phyloP scores from a whole-genome alignment of 2,797 vertebrate genomes.

The Leuciscus waleckii region DNA sequence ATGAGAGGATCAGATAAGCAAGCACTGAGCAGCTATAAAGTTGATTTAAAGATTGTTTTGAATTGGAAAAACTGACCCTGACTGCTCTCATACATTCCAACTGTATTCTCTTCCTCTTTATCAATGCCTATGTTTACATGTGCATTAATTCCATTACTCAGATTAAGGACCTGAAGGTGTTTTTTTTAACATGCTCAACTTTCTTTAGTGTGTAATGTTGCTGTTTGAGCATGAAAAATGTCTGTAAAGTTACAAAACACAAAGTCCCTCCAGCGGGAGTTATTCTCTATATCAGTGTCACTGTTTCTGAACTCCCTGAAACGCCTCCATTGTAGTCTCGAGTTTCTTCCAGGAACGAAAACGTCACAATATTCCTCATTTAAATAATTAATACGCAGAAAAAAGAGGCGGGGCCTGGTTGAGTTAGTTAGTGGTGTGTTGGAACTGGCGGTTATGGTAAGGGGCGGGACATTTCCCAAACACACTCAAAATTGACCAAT shows the following conservation, averaged over 20 bases:
- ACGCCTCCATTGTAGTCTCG: background rate
- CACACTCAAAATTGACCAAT: too few species aligned
- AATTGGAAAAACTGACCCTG: background rate
- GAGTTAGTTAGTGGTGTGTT: too few species aligned
- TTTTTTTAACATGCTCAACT: background rate
- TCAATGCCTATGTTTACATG: background rate
- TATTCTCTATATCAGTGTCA: background rate
- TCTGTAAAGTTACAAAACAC: background rate
- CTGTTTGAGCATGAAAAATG: too few species aligned
- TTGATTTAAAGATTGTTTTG: background rate
- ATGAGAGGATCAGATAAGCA: background rate
- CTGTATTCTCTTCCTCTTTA: conserved; percentile 8
- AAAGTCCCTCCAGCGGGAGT: background rate
- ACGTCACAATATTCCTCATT: too few species aligned
- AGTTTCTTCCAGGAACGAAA: background rate
- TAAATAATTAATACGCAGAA: too few species aligned
- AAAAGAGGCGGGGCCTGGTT: too few species aligned
- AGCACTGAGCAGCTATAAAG: background rate
- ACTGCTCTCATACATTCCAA: background rate
- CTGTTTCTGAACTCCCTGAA: background rate
- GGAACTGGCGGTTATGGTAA: too few species aligned
- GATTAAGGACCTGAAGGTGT: background rate
- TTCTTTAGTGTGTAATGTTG: background rate
- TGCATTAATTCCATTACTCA: background rate
- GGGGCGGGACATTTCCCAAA: too few species aligned